Percentiles rank a stretch among this genome's conserved stretches.
These are phyloP conservation scores for Laticauda colubrina DNA, from an alignment of 2,113 vertebrate genomes.

Conservation along the genomic window DNA sequence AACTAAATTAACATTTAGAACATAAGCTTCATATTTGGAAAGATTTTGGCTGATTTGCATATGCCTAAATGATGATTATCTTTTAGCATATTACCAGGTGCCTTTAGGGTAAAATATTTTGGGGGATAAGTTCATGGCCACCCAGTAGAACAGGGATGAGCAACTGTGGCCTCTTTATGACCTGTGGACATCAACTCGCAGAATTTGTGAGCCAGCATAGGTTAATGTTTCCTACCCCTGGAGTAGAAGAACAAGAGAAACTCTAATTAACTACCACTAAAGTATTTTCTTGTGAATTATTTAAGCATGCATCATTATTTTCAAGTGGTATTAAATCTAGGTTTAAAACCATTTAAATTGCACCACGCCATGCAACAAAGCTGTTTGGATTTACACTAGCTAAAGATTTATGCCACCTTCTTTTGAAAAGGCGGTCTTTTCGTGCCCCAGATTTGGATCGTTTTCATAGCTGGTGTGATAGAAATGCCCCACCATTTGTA, in stretches of 20 bases:
- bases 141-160: background rate
- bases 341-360: background rate
- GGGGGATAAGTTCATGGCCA: background rate
- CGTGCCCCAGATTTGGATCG: background rate
- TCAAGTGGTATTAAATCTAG: background rate
- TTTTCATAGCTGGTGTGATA: background rate
- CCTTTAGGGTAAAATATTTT: background rate
- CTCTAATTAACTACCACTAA: background rate
- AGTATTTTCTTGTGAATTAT: background rate
- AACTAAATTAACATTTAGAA: background rate
- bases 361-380: background rate
- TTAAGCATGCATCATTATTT: background rate
- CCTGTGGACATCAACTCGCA: background rate
- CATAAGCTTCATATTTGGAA: background rate
- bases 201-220: background rate
- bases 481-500: background rate
- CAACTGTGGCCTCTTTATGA: background rate
- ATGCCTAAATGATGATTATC: background rate
- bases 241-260: background rate
- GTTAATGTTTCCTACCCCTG: background rate
- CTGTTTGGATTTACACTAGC: background rate
- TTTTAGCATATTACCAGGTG: background rate
- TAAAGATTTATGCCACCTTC: background rate
- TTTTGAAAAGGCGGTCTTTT: background rate
- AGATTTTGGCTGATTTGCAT: background rate